Evolutionary conservation across 2,113 vertebrate species (phyloP).

Genomic region (Callorhinus ursinus): DNA sequence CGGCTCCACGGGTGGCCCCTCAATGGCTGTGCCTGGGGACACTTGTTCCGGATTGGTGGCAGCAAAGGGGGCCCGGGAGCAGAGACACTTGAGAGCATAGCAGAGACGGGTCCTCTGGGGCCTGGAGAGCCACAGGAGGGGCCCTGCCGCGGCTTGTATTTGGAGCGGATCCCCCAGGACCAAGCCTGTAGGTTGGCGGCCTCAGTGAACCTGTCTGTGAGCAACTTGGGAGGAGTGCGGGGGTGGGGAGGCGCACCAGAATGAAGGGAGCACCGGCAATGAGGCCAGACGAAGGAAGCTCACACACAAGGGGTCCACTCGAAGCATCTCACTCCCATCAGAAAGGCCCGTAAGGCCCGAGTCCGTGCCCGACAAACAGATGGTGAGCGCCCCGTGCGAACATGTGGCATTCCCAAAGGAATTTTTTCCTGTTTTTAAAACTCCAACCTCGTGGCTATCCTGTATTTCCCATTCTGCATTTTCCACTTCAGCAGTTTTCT

Average conservation of each 20-base stretch:
- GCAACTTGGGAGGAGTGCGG: not conserved
- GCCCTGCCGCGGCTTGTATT: not conserved
- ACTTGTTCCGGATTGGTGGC: not conserved
- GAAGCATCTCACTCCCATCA: not conserved
- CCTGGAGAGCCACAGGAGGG: not conserved
- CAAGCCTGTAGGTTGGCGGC: not conserved
- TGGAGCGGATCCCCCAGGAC: not conserved
- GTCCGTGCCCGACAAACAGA: not conserved
- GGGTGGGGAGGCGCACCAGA: not conserved
- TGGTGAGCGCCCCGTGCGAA: not conserved
- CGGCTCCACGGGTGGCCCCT: not conserved
- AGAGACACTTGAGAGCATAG: not conserved
- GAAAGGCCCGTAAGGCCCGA: not conserved
- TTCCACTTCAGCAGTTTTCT: slow-evolving; percentile 73
- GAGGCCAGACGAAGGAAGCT: not conserved
- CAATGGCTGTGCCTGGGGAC: not conserved
- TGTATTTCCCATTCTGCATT: slow-evolving; percentile 65
- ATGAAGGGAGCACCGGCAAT: not conserved
- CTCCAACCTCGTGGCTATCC: slow-evolving; percentile 19
- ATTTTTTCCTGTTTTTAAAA: slow-evolving; percentile 23
- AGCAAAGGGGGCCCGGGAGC: not conserved
- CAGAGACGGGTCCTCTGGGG: not conserved
- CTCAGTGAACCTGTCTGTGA: not conserved
- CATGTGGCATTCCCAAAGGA: not conserved
- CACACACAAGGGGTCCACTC: accelerated